These are phyloP conservation scores for Todiramphus chloris DNA, from an alignment of 2,113 vertebrate genomes.

Conservation along the genomic window DNA sequence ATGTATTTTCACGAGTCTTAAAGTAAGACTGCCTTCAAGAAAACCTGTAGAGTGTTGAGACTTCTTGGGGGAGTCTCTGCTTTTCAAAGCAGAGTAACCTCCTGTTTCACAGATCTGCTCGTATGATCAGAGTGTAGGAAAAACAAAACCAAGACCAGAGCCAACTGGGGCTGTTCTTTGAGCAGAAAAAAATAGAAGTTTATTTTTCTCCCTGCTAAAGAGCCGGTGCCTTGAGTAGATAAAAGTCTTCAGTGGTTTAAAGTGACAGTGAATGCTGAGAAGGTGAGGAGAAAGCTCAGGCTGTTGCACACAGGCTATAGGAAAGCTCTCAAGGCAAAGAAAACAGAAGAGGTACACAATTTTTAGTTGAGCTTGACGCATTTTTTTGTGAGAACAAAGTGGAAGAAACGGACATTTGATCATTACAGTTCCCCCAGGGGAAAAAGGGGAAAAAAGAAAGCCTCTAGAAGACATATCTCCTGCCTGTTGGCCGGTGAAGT, in stretches of 20 bases:
- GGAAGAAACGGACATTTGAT: not conserved
- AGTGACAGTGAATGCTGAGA: not conserved
- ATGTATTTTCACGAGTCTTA: not conserved
- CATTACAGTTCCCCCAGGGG: not conserved
- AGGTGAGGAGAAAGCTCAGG: not conserved
- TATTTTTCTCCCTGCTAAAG: not conserved
- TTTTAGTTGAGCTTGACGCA: not conserved
- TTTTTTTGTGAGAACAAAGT: not conserved
- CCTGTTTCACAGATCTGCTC: not conserved
- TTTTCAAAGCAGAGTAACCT: not conserved
- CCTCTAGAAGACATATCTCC: not conserved
- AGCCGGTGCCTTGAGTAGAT: not conserved
- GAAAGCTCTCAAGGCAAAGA: not conserved
- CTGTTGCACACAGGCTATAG: not conserved
- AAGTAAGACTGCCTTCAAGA: not conserved
- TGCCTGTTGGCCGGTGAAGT: not conserved
- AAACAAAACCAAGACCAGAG: not conserved
- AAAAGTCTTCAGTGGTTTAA: not conserved
- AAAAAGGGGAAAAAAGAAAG: not conserved
- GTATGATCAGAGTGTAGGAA: not conserved
- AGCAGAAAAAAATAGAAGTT: not conserved
- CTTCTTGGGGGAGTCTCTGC: not conserved
- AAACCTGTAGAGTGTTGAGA: not conserved
- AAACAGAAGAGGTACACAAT: not conserved
- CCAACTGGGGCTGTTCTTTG: not conserved